Evolutionary conservation across 2,113 vertebrate genomes (phyloP).

Genomic region (Plecotus auritus): DNA sequence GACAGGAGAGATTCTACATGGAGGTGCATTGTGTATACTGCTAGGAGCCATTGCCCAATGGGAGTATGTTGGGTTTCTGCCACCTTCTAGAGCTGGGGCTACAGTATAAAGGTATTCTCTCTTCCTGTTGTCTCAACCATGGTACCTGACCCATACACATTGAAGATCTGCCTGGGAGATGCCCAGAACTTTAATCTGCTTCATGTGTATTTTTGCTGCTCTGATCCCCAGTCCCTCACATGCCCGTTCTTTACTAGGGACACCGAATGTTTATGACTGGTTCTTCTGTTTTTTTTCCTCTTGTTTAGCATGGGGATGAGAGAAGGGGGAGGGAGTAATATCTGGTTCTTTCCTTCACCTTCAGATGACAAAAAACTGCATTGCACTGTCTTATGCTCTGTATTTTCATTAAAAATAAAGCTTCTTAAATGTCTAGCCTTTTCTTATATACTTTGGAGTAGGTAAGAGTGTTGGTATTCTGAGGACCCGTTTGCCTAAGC

Average conservation of each 20-base stretch:
- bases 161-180: background rate
- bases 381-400: background rate
- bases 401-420: background rate
- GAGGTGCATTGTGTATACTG: background rate
- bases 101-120: background rate
- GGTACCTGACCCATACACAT: background rate
- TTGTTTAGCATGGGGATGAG: background rate
- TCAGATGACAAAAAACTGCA: background rate
- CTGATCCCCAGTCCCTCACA: background rate
- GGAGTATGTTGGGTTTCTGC: background rate
- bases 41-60: background rate
- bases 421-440: background rate
- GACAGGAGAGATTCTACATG: background rate
- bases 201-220: background rate
- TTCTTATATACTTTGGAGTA: background rate
- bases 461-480: background rate
- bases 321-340: background rate
- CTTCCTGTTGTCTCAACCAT: background rate
- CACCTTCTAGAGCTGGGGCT: background rate
- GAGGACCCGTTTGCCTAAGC: background rate
- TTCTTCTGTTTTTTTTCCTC: background rate
- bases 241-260: background rate
- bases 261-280: fast-evolving
- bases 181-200: background rate
- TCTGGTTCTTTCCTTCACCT: background rate